Evolutionary conservation across 2,888 invertebrate species (phyloP), one percentile per base, ranked within the genome.

Genomic region (Leptinotarsa tumamoca): DNA sequence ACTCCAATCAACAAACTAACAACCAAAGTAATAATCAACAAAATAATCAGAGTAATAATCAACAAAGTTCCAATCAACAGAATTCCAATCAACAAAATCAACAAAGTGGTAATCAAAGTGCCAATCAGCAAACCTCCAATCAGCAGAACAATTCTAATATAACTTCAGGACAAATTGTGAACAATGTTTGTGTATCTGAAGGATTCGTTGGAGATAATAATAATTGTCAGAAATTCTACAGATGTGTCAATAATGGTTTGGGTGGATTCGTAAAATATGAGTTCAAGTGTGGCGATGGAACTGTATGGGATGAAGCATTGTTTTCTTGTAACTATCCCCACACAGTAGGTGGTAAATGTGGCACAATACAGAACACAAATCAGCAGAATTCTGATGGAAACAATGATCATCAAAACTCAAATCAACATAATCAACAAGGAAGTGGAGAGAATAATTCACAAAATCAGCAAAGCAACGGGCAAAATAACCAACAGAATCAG

Each of bases 221-320:
- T n/a, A 91, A 95, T 84, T 95, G 95, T 84, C 92, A 90, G 76
- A 94, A 93, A 85, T 95, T 95, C 88, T 94, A 94, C 85, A 91
- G 95, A 80, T 95, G 95, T 87, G 94, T 95, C 33, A 89, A 90
- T 75, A 90, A 91, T 84, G 92, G 91, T 0, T 88, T 90, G 33
- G 91, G 91, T 76, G 89, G 90, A 2, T 94, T 89, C 81, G 92
- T 89, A 67, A 92, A 91, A 87, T 93, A 93, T 85, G 93, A 94
- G 77, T 95, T 94, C 85, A 89, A 89, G 17, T 95, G 95, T 87
- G 93, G 92, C 3, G 91, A 93, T 75, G 95, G 94, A 70, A 95
- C 95, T 10, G 92, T 93, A 50, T 95, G 95, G 95, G 94, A 95
- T 88, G 90, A 92, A 73, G 88, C 90, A 69, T 88, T 92, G 74